These are phyloP conservation scores for Excalfactoria chinensis DNA, from an alignment of 2,113 vertebrate species.

Conservation along the genomic window DNA sequence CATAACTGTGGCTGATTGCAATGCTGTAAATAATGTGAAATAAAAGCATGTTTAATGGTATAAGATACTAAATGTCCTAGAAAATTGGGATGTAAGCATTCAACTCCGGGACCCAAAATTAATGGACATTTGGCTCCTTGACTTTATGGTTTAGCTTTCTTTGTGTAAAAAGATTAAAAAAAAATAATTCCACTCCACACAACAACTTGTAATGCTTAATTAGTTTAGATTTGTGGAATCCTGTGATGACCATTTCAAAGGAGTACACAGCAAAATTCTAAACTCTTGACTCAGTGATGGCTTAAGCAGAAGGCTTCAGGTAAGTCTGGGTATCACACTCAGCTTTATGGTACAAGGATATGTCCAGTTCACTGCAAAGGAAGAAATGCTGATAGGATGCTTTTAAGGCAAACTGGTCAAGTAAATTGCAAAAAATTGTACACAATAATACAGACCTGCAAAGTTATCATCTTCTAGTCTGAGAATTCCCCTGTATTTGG, in stretches of 20 bases:
- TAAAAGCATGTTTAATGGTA: not conserved
- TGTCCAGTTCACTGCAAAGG: not conserved
- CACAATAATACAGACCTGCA: not conserved
- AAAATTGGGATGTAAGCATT: not conserved
- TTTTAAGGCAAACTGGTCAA: not conserved
- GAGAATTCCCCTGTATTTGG: not conserved
- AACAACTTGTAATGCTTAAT: not conserved
- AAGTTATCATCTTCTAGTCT: not conserved
- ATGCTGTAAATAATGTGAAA: not conserved
- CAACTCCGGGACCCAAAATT: not conserved
- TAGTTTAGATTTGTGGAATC: not conserved
- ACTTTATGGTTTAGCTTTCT: not conserved
- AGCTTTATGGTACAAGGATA: not conserved
- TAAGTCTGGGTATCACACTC: not conserved
- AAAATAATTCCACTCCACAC: not conserved
- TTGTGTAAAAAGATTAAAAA: not conserved
- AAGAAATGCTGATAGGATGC: not conserved
- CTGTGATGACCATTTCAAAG: not conserved
- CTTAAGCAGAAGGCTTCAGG: not conserved
- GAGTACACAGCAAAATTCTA: not conserved
- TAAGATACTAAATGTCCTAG: not conserved
- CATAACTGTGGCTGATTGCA: not conserved
- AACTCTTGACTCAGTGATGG: not conserved
- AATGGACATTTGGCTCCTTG: not conserved
- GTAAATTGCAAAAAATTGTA: not conserved